phyloP scores from a whole-genome alignment of 2,888 invertebrate genomes.

The Volucella inanis region DNA sequence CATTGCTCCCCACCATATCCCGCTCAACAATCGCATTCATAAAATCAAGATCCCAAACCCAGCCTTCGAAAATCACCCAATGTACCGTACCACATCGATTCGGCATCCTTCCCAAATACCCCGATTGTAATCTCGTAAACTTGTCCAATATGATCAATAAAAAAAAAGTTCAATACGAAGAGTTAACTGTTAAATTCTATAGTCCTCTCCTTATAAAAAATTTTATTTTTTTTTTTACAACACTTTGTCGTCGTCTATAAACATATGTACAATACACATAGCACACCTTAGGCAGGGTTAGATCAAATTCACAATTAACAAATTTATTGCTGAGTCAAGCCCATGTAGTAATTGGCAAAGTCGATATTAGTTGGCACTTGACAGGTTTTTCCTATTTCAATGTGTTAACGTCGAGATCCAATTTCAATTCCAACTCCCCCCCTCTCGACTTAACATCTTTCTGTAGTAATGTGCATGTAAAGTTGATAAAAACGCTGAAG shows the following conservation, averaged over 20 bases:
- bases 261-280: neutral
- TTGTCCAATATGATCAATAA: slow-evolving; percentile 49
- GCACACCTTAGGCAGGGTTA: slow-evolving; percentile 33
- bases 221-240: slow-evolving; percentile 2
- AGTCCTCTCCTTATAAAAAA: neutral
- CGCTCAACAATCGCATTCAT: no score
- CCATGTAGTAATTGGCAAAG: slow-evolving; percentile 69
- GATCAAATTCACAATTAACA: slow-evolving; percentile 56
- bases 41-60: neutral
- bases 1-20: no score
- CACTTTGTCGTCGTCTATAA: slow-evolving; percentile 15
- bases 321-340: slow-evolving; percentile 69
- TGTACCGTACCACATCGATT: no score
- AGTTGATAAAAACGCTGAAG: slow-evolving; percentile 1
- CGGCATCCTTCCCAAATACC: neutral
- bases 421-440: slow-evolving; percentile 8
- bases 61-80: neutral
- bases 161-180: slow-evolving; percentile 17
- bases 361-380: slow-evolving; percentile 41
- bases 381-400: slow-evolving; percentile 49
- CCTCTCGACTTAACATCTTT: neutral
- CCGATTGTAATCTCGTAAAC: slow-evolving; percentile 35
- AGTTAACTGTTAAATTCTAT: slow-evolving; percentile 28
- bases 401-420: slow-evolving; percentile 3
- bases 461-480: slow-evolving; percentile 2